A percentile compares a stretch with the other conserved stretches of the same genome.
phyloP scores from a whole-genome alignment of 2,113 vertebrate genomes.

The Hippoglossus stenolepis region DNA sequence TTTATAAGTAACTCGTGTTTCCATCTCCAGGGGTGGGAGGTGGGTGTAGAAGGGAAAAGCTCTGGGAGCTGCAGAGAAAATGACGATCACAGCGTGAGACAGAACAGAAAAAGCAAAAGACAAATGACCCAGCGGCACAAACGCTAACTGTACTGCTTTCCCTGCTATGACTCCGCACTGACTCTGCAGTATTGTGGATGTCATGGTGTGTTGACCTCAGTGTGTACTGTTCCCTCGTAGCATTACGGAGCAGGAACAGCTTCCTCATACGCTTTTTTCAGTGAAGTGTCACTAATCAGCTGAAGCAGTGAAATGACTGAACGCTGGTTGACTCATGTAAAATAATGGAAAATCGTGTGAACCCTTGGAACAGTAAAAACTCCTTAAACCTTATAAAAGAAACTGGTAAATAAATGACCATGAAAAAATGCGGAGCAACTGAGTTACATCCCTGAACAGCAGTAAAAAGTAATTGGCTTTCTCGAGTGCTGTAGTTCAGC shows the following conservation, averaged over 20 bases:
- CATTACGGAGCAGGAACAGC: background rate
- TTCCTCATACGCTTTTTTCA: background rate
- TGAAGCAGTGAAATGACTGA: no score
- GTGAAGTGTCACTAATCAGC: no score
- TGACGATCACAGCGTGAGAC: conserved; percentile 39
- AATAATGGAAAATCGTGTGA: no score
- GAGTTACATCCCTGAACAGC: no score
- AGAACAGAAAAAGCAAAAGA: conserved; percentile 41
- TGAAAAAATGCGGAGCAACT: no score
- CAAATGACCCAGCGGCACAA: conserved; percentile 37
- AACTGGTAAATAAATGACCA: no score
- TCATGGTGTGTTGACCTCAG: conserved; percentile 18
- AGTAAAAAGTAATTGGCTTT: no score
- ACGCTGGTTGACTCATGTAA: no score
- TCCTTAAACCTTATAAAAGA: no score
- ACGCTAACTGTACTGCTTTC: conserved; percentile 13
- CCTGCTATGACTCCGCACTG: conserved; percentile 39
- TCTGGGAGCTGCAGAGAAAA: conserved; percentile 44
- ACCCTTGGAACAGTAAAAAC: no score
- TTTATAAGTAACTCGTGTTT: conserved; percentile 22
- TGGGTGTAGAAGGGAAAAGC: conserved; percentile 42
- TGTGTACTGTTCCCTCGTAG: background rate
- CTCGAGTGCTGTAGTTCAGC: no score
- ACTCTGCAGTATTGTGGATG: conserved; percentile 49
- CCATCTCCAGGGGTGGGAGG: conserved; percentile 35